Evolutionary conservation across 2,113 vertebrate species (phyloP), one percentile per base, ranked within the genome.

Genomic region (Ochotona princeps): DNA sequence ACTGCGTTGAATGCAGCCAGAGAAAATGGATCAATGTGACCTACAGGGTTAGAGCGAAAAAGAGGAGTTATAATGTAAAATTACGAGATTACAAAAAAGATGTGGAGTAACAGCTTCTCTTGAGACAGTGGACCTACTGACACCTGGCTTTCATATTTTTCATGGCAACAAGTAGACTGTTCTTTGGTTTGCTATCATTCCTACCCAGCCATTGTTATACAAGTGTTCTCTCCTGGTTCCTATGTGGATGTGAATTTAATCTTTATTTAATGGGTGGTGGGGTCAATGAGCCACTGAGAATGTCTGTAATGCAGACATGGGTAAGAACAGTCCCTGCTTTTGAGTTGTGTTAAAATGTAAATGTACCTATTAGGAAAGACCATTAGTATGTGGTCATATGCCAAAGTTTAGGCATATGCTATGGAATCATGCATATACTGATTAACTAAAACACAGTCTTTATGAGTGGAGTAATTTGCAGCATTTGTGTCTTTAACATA

Each of bases 291-390:
- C 30, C 89, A 69, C 20, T 30, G 67, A 92, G 67, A 38, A 15
- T 11, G 1, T 66, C 65, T 67, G n/a, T 10, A 90, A 17, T 7
- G 38, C 25, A 76, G 38, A 47, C 61, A 32, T 63, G 23, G 38
- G 7, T 83, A 78, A 90, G 47, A 91, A 82, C 92, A 94, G 47
- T 30, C 61, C 60, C 14, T 83, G 47, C 47, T 91, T 94, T 57
- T 25, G 30, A 38, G 6, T 86, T 91, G 17, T 35, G 63, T 73
- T 18, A 83, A 86, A 73, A 91, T 61, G 17, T 72, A 85, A 44
- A 44, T 13, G 8, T 28, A 47, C 17, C 35, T 18, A 60, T 23
- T n/a, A 91, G 35, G 51, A 63, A 84, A 91, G 67, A 65, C 51
- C 28, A 75, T 83, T 74, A 90, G 90, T 38, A 72, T 70, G 28